These are phyloP conservation scores for Sebastolobus alascanus DNA, from an alignment of 2,797 vertebrate species.

Conservation along the genomic window DNA sequence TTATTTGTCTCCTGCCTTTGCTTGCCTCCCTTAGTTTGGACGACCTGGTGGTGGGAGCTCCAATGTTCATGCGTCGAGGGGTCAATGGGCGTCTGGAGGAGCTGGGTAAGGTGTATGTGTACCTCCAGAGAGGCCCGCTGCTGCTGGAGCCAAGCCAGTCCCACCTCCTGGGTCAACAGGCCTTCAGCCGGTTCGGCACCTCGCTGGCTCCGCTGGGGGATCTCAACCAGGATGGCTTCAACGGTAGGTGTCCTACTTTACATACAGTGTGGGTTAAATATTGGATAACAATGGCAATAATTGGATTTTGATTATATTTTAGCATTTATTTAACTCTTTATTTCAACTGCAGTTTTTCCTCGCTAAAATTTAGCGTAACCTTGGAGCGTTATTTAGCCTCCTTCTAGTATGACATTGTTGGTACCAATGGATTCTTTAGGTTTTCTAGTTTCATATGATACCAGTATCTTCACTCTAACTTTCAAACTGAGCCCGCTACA, in stretches of 20 bases:
- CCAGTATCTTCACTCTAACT: no score
- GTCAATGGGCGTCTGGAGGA: slow-evolving; percentile 89
- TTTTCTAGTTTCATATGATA: no score
- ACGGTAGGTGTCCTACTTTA: slow-evolving; percentile 79
- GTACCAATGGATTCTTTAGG: no score
- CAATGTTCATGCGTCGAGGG: slow-evolving; percentile 90
- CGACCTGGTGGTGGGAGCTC: slow-evolving; percentile 92
- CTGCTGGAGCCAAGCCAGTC: slow-evolving; percentile 72
- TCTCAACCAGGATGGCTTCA: slow-evolving; percentile 93
- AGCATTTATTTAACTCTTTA: background rate
- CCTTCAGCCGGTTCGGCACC: slow-evolving; percentile 91
- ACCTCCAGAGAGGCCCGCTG: slow-evolving; percentile 87
- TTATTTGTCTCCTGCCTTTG: background rate
- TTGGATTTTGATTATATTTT: background rate
- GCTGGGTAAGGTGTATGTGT: slow-evolving; percentile 92
- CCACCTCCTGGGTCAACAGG: slow-evolving; percentile 86
- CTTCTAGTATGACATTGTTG: no score
- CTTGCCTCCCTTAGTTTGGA: slow-evolving; percentile 80
- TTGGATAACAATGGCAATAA: background rate
- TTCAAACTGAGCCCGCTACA: no score
- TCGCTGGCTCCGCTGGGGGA: slow-evolving; percentile 91
- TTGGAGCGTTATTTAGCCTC: no score
- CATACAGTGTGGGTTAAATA: background rate
- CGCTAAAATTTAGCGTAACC: no score
- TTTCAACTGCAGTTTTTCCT: no score